phyloP scores from a whole-genome alignment of 2,888 invertebrate genomes.

The Philonicus albiceps region DNA sequence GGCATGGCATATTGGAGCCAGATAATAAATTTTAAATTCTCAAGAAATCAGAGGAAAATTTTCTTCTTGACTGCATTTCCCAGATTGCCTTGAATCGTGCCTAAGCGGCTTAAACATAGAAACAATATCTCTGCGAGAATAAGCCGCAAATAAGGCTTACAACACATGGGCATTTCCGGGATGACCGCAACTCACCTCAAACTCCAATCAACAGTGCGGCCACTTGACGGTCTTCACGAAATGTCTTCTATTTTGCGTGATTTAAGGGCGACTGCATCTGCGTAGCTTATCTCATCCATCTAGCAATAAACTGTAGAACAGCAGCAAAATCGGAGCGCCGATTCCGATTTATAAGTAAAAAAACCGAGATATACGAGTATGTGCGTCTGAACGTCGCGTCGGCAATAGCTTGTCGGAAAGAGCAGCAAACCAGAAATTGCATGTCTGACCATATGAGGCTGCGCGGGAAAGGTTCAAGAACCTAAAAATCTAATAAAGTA shows the following conservation, averaged over 20 bases:
- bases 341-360: conserved; percentile 16
- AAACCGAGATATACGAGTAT: background rate
- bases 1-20: background rate
- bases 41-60: background rate
- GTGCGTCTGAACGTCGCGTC: background rate
- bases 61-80: background rate
- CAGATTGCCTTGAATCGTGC: background rate
- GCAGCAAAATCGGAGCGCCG: background rate
- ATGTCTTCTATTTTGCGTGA: background rate
- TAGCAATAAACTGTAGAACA: background rate
- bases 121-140: background rate
- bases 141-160: background rate
- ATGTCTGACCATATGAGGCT: conserved; percentile 35
- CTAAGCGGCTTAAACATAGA: background rate
- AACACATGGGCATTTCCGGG: conserved; percentile 15
- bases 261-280: background rate
- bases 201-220: background rate
- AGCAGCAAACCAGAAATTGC: conserved; percentile 32
- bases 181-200: conserved; percentile 23
- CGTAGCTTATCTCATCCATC: background rate
- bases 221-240: background rate
- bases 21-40: background rate
- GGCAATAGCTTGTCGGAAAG: background rate
- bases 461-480: conserved; percentile 26
- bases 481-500: conserved; percentile 29